These are phyloP conservation scores for Automeris io DNA, from an alignment of 2,888 invertebrate species.

Conservation along the genomic window DNA sequence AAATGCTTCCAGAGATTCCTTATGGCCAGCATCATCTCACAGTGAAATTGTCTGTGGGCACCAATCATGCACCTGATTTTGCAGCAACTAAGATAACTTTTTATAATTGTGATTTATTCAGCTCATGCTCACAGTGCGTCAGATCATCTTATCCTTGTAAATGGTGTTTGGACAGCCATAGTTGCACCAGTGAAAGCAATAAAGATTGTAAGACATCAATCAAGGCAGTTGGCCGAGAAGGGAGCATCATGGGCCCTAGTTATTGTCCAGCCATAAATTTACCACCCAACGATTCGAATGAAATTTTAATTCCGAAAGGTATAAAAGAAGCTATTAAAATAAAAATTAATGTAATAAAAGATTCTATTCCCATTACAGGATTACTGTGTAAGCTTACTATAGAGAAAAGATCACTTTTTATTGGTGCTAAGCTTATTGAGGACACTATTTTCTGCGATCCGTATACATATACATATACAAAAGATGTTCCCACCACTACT, in stretches of 20 bases:
- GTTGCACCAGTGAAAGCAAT: slow-evolving; percentile 96
- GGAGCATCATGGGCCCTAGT: slow-evolving; percentile 95
- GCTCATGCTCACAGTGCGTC: slow-evolving; percentile 97
- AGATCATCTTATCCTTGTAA: slow-evolving; percentile 98
- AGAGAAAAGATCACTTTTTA: slow-evolving; percentile 94
- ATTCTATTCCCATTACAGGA: slow-evolving; percentile 95
- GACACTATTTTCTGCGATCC: slow-evolving; percentile 96
- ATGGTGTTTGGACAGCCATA: slow-evolving; percentile 98
- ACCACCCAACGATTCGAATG: slow-evolving; percentile 89
- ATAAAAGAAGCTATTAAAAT: slow-evolving; percentile 93
- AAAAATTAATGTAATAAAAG: slow-evolving; percentile 95
- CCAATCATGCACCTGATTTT: slow-evolving; percentile 94
- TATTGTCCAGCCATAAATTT: slow-evolving; percentile 97
- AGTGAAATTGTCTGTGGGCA: slow-evolving; percentile 94
- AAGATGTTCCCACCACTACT: slow-evolving; percentile 92
- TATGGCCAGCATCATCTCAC: slow-evolving; percentile 96
- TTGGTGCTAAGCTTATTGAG: slow-evolving; percentile 92
- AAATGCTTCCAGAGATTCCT: slow-evolving; percentile 94
- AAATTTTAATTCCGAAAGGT: slow-evolving; percentile 95
- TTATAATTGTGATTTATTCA: slow-evolving; percentile 98
- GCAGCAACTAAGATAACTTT: slow-evolving; percentile 99
- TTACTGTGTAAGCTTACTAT: slow-evolving; percentile 98
- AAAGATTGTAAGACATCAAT: slow-evolving; percentile 97
- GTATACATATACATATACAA: slow-evolving; percentile 94
- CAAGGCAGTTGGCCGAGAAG: slow-evolving; percentile 93